phyloP scores from a whole-genome alignment of 2,797 vertebrate species.

The Tenualosa ilisha region DNA sequence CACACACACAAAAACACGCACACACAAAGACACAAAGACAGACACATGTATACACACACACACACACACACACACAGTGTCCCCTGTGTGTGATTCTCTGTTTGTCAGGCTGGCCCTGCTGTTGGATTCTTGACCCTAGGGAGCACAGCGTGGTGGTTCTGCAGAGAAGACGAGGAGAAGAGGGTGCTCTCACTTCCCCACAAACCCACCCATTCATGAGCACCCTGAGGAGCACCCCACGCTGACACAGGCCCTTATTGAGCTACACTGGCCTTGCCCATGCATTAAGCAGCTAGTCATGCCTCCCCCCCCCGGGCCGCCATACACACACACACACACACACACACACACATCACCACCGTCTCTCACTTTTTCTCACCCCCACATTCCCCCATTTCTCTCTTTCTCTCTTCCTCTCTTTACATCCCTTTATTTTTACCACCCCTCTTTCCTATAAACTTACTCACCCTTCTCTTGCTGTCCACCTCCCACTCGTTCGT shows the following conservation, averaged over 20 bases:
- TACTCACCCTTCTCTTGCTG: neutral
- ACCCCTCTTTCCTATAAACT: neutral
- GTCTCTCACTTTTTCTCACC: neutral
- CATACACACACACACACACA: neutral
- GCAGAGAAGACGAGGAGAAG: slow-evolving; percentile 43
- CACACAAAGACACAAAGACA: neutral
- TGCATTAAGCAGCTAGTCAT: neutral
- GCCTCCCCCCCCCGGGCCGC: neutral
- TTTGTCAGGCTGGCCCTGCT: slow-evolving; percentile 66
- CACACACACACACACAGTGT: slow-evolving; percentile 24
- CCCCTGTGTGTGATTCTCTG: slow-evolving; percentile 68
- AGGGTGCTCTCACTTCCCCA: slow-evolving; percentile 71
- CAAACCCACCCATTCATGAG: slow-evolving; percentile 80
- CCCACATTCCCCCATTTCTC: neutral
- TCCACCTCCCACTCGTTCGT: neutral
- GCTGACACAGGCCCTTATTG: slow-evolving; percentile 78
- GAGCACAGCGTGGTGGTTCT: neutral
- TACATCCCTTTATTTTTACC: neutral
- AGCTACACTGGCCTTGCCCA: slow-evolving; percentile 57
- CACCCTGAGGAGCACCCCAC: slow-evolving; percentile 59
- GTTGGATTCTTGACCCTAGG: slow-evolving; percentile 57
- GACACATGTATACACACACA: neutral
- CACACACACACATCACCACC: neutral
- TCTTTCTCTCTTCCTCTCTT: neutral
- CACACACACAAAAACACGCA: neutral